phyloP scores from a whole-genome alignment of 2,888 invertebrate species.

The Clusia tigrina region DNA sequence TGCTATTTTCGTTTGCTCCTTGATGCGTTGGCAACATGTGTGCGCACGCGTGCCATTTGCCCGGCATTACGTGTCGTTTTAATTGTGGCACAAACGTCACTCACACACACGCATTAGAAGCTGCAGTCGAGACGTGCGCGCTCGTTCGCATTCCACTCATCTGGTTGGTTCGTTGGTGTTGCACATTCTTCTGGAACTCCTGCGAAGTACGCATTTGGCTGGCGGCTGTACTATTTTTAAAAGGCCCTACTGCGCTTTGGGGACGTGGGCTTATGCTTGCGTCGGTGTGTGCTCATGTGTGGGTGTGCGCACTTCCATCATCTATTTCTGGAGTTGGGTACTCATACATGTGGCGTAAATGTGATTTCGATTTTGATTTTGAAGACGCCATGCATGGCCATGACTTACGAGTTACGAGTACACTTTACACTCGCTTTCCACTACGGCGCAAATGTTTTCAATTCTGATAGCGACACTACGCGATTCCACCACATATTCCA shows the following conservation, averaged over 20 bases:
- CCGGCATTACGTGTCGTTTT: conserved; percentile 36
- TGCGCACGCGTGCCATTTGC: conserved; percentile 52
- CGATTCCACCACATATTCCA: too few species aligned
- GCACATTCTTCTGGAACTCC: conserved; percentile 54
- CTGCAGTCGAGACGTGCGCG: neutral
- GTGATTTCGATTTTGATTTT: too few species aligned
- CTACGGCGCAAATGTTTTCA: neutral
- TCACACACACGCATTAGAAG: conserved; percentile 12
- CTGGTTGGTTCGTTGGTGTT: neutral
- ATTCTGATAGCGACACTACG: neutral
- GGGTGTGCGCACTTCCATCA: neutral
- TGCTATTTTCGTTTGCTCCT: conserved; percentile 4
- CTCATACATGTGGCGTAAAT: conserved; percentile 36
- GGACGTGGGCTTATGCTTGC: conserved; percentile 38
- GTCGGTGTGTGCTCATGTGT: conserved; percentile 32
- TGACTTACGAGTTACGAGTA: neutral
- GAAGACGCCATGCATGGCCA: too few species aligned
- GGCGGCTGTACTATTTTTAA: neutral
- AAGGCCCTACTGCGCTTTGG: neutral
- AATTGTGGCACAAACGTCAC: conserved; percentile 49
- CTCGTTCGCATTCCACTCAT: neutral
- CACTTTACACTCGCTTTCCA: neutral
- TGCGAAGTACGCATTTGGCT: conserved; percentile 46
- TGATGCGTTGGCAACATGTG: conserved; percentile 45
- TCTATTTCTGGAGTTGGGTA: neutral